These are phyloP conservation scores for Odocoileus virginianus DNA, from an alignment of 2,113 vertebrate species.

Conservation along the genomic window DNA sequence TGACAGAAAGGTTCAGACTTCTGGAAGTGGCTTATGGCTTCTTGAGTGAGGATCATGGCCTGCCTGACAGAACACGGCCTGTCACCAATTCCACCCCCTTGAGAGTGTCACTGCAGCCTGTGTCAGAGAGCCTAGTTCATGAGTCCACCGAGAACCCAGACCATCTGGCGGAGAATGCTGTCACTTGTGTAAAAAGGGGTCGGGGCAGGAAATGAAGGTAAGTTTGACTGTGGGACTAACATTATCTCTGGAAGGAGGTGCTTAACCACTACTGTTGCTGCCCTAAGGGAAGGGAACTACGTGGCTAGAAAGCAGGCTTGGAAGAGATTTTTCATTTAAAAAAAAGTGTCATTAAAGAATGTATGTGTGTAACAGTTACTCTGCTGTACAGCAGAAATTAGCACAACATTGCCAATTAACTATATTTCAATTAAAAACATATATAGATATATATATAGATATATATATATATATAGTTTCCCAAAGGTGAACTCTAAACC, in stretches of 20 bases:
- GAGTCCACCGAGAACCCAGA: background rate
- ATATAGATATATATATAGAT: background rate
- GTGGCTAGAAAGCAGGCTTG: background rate
- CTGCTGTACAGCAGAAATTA: background rate
- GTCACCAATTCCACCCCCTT: background rate
- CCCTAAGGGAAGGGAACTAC: background rate
- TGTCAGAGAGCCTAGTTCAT: background rate
- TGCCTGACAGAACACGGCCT: slow-evolving; percentile 78
- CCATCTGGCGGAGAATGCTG: background rate
- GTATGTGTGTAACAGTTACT: background rate
- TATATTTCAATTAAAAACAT: background rate
- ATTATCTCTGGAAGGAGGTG: background rate
- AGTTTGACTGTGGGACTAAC: background rate
- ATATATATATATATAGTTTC: background rate
- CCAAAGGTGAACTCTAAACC: background rate
- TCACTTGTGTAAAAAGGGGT: background rate
- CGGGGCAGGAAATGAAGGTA: background rate
- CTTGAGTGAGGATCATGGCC: slow-evolving; percentile 84
- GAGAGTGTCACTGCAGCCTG: background rate
- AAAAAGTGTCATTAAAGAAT: background rate
- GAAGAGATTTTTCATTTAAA: background rate
- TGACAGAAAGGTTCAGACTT: slow-evolving; percentile 82
- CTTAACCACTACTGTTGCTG: background rate
- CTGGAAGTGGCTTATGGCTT: slow-evolving; percentile 81
- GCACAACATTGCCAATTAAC: background rate